Evolutionary conservation across 2,797 vertebrate genomes (phyloP), one percentile per base, ranked within the genome.

Genomic region (Sebastes miniatus): DNA sequence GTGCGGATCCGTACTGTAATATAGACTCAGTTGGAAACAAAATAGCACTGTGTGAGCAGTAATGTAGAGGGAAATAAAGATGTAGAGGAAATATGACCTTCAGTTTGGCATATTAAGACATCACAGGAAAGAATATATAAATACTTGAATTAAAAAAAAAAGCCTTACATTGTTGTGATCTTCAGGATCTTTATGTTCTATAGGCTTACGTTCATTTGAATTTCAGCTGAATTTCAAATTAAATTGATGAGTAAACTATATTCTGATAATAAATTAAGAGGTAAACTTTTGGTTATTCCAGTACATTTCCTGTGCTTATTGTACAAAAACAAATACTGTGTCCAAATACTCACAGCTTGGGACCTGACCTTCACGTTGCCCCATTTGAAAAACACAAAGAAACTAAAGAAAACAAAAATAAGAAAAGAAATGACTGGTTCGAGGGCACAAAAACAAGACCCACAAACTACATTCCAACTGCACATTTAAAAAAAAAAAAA

Each of bases 1-100:
- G 82, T 77, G 76, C 2, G 4, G 34, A 76, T 76, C 36, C n/a
- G 16, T 70, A 79, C 78, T 69, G 75, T 75, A 67, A 70, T 52
- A 84, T 39, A 72, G 69, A 71, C 76, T 72, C 67, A 7, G 39
- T 71, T 69, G 32, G 56, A 81, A 61, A 82, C 27, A 71, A 34
- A 87, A 82, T 13, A 71, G 50, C 70, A 72, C 57, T 20, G 43
- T 52, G 54, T 65, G 69, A 69, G 31, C 5, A 4, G n/a, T 62
- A 56, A 43, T 25, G 36, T 22, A 32, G 22, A 68, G 31, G 47
- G 39, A 68, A 67, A 75, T 59, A 43, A 59, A 79, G 43, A 8
- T 20, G 4, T 0, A 78, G 7, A 64, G 58, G 27, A 84, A 84
- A 77, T 25, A 57, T 62, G 56, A 66, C 64, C 57, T 61, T 68